These are phyloP conservation scores for Buceros bicornis DNA, from an alignment of 2,797 vertebrate genomes.

Conservation along the genomic window DNA sequence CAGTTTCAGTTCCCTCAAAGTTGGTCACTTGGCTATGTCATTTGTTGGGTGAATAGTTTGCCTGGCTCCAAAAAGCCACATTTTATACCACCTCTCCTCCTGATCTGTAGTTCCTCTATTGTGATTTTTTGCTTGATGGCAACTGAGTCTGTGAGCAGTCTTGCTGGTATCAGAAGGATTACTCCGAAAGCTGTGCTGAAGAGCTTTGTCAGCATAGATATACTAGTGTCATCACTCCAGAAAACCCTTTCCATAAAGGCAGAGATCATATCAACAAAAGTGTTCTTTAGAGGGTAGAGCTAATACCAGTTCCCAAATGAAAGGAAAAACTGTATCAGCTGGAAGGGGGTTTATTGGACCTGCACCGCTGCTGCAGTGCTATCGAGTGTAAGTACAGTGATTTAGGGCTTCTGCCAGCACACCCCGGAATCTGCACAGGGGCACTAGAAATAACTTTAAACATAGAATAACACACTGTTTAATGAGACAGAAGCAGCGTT, in stretches of 20 bases:
- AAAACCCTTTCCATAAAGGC: neutral
- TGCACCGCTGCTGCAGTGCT: neutral
- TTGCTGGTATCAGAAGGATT: neutral
- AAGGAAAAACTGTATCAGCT: neutral
- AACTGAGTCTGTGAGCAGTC: neutral
- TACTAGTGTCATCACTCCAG: neutral
- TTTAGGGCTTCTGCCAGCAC: neutral
- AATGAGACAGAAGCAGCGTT: neutral
- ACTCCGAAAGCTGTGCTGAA: neutral
- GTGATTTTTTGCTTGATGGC: neutral
- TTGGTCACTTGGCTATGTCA: conserved; percentile 50
- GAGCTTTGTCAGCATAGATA: neutral
- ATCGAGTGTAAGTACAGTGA: neutral
- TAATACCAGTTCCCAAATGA: neutral
- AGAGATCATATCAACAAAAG: neutral
- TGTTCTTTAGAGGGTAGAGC: neutral
- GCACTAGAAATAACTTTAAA: neutral
- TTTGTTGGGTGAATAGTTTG: conserved; percentile 19
- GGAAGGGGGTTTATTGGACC: neutral
- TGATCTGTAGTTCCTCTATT: neutral
- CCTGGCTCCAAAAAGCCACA: neutral
- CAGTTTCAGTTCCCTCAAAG: conserved; percentile 26
- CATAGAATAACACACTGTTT: neutral
- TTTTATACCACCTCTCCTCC: neutral
- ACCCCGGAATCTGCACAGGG: neutral